phyloP scores from a whole-genome alignment of 2,113 vertebrate genomes.

The Xerus inauris region DNA sequence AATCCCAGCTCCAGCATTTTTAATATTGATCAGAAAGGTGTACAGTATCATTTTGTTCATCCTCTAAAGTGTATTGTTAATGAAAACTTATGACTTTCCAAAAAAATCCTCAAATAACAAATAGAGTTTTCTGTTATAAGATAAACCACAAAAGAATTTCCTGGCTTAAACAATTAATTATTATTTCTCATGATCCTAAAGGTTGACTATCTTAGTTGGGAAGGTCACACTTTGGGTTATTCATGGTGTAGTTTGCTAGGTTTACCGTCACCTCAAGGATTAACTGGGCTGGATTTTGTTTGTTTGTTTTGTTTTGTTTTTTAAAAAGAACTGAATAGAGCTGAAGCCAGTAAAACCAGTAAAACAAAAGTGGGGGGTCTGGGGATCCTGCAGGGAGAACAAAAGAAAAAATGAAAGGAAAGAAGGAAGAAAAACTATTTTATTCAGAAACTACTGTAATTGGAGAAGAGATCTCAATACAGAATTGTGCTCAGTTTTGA shows the following conservation, averaged over 20 bases:
- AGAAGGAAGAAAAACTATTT: not conserved
- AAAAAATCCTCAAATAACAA: not conserved
- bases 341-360: not conserved
- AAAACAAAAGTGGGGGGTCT: fast-evolving
- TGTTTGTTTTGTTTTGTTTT: too few species aligned
- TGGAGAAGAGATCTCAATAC: not conserved
- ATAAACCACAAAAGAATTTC: not conserved
- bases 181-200: not conserved
- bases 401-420: not conserved
- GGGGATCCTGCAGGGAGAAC: not conserved
- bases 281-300: not conserved
- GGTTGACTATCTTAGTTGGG: not conserved
- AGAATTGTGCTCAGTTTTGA: not conserved
- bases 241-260: not conserved
- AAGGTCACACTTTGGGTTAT: not conserved
- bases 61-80: not conserved
- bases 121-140: not conserved
- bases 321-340: not conserved
- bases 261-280: not conserved
- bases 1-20: too few species aligned
- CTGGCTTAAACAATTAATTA: not conserved
- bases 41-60: not conserved
- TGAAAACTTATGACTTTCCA: not conserved
- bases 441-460: not conserved
- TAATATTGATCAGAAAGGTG: not conserved